Evolutionary conservation across 2,888 invertebrate genomes (phyloP).

Genomic region (Chironomus tentans): DNA sequence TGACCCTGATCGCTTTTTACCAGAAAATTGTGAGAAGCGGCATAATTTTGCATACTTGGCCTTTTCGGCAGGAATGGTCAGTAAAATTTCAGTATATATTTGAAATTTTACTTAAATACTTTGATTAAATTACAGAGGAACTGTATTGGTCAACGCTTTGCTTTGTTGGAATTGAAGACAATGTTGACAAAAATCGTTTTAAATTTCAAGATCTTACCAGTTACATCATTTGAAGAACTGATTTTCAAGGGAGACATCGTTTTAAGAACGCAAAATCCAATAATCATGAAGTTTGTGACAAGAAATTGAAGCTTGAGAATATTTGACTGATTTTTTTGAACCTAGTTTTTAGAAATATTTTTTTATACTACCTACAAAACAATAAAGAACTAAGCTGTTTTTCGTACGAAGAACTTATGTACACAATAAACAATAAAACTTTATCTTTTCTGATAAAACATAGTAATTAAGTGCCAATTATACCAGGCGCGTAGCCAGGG

Average conservation of each 20-base stretch:
- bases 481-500: no score
- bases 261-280: slow-evolving; percentile 41
- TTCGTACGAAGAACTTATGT: no score
- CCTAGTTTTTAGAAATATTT: no score
- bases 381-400: no score
- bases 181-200: slow-evolving; percentile 47
- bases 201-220: slow-evolving; percentile 45
- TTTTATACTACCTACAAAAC: no score
- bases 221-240: slow-evolving; percentile 43
- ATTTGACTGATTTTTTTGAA: no score
- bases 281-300: slow-evolving; percentile 33
- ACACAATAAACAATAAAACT: no score
- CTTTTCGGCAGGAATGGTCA: slow-evolving; percentile 50
- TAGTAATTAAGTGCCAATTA: no score
- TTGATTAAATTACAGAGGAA: not conserved
- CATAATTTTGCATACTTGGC: slow-evolving; percentile 58
- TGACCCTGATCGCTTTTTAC: slow-evolving; percentile 57
- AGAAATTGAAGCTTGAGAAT: not conserved
- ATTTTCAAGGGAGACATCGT: slow-evolving; percentile 44
- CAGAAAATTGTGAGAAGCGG: slow-evolving; percentile 46
- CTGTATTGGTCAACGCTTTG: slow-evolving; percentile 53
- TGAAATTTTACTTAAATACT: not conserved
- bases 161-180: slow-evolving; percentile 55
- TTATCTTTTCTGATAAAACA: no score
- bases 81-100: not conserved